Conservation (phyloP, 2,797 vertebrate genomes). For the Chloroceryle inda region DNA sequence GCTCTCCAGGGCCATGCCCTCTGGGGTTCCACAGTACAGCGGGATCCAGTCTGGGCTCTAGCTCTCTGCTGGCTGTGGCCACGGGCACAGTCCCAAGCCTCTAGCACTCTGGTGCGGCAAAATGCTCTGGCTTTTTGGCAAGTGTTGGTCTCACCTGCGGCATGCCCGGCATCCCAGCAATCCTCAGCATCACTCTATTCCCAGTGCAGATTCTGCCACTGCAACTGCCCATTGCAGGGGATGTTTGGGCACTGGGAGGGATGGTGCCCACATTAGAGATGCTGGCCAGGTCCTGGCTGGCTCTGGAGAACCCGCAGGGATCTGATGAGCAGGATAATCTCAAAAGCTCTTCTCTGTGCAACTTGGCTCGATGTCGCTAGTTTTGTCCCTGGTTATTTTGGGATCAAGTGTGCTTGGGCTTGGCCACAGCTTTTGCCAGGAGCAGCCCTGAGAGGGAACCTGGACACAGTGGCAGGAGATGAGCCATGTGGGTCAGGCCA, state of each 20-base stretch:
- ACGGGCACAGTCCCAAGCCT: neutral
- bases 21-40: fast-evolving
- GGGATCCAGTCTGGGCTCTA: neutral
- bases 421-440: fast-evolving
- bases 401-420: neutral
- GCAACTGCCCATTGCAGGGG: fast-evolving
- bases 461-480: fast-evolving
- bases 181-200: fast-evolving
- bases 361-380: neutral
- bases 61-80: fast-evolving
- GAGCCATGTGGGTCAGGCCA: neutral
- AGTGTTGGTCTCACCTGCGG: neutral
- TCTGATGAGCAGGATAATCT: neutral
- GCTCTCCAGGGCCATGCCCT: fast-evolving
- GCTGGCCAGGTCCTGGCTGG: neutral
- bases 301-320: fast-evolving
- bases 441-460: neutral
- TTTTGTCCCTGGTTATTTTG: conserved; percentile 33
- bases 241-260: neutral
- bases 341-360: neutral
- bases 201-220: fast-evolving
- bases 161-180: neutral
- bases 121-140: neutral
- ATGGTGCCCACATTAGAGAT: neutral
- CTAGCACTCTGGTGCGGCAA: fast-evolving